Conservation (phyloP, 2,888 invertebrate genomes). For the Cephus rjabovi region DNA sequence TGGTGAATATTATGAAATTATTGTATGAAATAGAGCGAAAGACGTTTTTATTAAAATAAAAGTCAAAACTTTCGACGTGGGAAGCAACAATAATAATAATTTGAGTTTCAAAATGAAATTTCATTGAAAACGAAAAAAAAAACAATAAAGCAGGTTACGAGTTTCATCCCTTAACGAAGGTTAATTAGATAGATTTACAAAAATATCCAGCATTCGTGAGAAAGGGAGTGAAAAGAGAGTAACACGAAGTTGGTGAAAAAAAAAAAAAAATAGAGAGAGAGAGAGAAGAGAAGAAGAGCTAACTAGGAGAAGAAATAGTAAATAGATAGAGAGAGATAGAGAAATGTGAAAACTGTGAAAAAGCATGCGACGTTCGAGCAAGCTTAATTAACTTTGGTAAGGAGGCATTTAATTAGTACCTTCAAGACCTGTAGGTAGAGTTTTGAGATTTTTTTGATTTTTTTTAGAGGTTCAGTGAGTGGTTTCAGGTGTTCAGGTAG, state of each 20-base stretch:
- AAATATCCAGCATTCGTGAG: not conserved
- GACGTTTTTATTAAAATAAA: too few relatives aligned
- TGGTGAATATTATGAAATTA: too few relatives aligned
- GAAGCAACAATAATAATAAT: too few relatives aligned
- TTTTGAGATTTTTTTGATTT: constrained; percentile 50
- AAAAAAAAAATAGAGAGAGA: constrained; percentile 25
- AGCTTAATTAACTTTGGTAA: constrained; percentile 56
- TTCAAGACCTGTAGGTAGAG: constrained; percentile 66
- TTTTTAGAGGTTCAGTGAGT: constrained; percentile 64
- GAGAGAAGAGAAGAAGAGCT: constrained; percentile 18
- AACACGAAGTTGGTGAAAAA: constrained; percentile 9
- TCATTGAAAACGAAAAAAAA: too few relatives aligned
- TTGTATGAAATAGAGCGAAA: too few relatives aligned
- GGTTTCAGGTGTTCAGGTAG: constrained; percentile 61
- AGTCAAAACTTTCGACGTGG: too few relatives aligned
- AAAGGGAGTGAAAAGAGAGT: constrained; percentile 29
- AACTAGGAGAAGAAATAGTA: constrained; percentile 18
- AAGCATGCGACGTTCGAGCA: constrained; percentile 59
- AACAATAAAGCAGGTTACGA: too few relatives aligned
- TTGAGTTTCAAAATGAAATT: too few relatives aligned
- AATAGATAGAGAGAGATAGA: constrained; percentile 18
- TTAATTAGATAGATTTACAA: too few relatives aligned
- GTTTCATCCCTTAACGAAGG: too few relatives aligned
- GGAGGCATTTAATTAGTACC: constrained; percentile 64
- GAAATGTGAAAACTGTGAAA: constrained; percentile 27